phyloP scores from a whole-genome alignment of 2,888 invertebrate genomes.

The Mythimna loreyi region DNA sequence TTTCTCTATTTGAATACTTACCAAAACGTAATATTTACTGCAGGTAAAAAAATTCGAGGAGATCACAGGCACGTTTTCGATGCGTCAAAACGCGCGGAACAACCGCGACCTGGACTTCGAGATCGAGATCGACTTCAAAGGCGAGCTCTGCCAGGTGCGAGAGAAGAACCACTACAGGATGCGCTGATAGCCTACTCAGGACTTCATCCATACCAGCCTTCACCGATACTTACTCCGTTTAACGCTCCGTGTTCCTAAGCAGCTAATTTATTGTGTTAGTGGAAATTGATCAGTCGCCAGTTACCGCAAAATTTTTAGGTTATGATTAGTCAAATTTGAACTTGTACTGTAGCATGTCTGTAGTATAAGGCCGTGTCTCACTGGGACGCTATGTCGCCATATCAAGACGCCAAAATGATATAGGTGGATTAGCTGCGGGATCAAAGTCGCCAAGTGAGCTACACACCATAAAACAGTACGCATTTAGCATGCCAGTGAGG shows the following conservation, averaged over 20 bases:
- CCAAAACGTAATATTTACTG: constrained; percentile 40
- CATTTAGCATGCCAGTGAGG: too few relatives aligned
- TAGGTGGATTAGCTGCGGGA: too few relatives aligned
- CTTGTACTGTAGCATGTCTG: not conserved
- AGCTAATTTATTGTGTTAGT: constrained; percentile 6
- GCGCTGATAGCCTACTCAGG: constrained; percentile 92
- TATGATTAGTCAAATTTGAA: too few relatives aligned
- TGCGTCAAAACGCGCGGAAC: constrained; percentile 99
- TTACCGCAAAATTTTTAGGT: too few relatives aligned
- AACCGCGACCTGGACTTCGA: constrained; percentile 99
- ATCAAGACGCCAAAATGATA: too few relatives aligned
- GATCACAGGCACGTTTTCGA: constrained; percentile 96
- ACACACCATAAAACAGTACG: too few relatives aligned
- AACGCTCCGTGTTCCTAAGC: constrained; percentile 3
- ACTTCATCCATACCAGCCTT: constrained; percentile 52
- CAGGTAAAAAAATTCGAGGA: constrained; percentile 97
- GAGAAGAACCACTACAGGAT: constrained; percentile 97
- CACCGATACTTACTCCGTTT: constrained; percentile 25
- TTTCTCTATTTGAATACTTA: constrained; percentile 22
- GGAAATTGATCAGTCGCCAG: not conserved
- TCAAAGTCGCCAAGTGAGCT: too few relatives aligned
- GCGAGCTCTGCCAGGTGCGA: constrained; percentile 95
- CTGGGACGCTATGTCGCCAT: too few relatives aligned
- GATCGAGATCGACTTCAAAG: constrained; percentile 97
- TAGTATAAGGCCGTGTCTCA: too few relatives aligned